These are phyloP conservation scores for Synchiropus splendidus DNA, from an alignment of 2,113 vertebrate genomes.

Conservation along the genomic window DNA sequence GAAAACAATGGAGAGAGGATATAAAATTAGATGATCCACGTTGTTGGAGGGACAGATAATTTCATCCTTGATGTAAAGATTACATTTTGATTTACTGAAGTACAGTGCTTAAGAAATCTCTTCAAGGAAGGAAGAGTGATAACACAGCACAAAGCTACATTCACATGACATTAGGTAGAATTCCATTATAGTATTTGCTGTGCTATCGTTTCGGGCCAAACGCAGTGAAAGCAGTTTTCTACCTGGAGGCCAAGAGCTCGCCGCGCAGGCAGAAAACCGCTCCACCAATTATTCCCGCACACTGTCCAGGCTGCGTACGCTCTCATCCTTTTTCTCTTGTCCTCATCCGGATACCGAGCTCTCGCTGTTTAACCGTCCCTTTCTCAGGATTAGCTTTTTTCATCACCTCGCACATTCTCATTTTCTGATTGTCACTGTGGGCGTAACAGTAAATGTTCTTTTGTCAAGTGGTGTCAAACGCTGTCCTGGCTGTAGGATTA, in stretches of 20 bases:
- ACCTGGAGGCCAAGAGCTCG: conserved; percentile 41
- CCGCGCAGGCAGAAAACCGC: conserved; percentile 29
- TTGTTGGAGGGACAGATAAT: conserved; percentile 25
- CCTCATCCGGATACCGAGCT: not conserved
- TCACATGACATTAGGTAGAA: conserved; percentile 50
- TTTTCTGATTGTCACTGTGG: conserved; percentile 20
- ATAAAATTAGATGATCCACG: conserved; percentile 17
- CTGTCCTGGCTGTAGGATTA: conserved; percentile 30
- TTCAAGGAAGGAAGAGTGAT: conserved; percentile 48
- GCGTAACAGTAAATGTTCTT: conserved; percentile 21
- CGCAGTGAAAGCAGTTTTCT: conserved; percentile 54
- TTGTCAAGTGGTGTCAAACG: conserved; percentile 27
- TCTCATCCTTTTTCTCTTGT: not conserved
- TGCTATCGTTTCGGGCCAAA: conserved; percentile 47
- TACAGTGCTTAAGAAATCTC: conserved; percentile 36
- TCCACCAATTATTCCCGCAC: conserved; percentile 36
- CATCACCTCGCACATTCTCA: conserved; percentile 9
- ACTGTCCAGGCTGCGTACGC: conserved; percentile 34
- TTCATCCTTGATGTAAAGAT: conserved; percentile 41
- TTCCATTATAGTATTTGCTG: conserved; percentile 60
- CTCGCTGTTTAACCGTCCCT: too few relatives aligned
- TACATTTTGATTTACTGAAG: conserved; percentile 42
- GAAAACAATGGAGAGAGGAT: conserved; percentile 11
- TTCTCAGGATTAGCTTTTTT: too few relatives aligned
- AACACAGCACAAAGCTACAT: conserved; percentile 55